Evolutionary conservation across 2,113 vertebrate genomes (phyloP), one percentile per base, ranked within the genome.

Genomic region (Plotosus lineatus): DNA sequence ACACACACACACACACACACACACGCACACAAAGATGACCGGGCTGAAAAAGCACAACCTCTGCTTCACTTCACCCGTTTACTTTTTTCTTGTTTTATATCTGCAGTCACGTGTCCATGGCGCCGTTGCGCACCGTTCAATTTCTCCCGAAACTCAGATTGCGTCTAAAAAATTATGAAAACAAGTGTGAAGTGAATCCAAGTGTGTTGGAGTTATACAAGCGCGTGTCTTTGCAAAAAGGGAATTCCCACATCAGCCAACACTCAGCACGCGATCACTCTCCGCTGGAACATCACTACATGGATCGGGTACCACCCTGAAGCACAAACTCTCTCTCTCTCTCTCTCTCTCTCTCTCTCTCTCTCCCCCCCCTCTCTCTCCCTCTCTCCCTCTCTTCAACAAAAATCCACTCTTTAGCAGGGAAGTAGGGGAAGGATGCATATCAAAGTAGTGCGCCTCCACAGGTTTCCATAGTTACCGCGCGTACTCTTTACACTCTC

Each of bases 381-480:
- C 15, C 23, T 69, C 4, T 21, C n/a, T 55, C 53, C 26, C 55
- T 46, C 12, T 17, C 38, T 40, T 73, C n/a, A 53, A n/a, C 31
- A 23, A 1, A 75, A 42, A 56, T 28, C 10, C n/a, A 76, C 23
- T 76, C 55, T 61, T 48, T 23, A 63, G 40, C 28, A 61, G 26
- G 56, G 74, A 71, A 28, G 44, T 31, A 31, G 26, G 26, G 44
- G 44, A 77, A 28, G 74, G 74, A 60, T 76, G 51, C 51, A 56
- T 23, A 33, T 63, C 75, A 77, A 46, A 77, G 28, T 46, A 77
- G 56, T 48, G 58, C 75, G 56, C 56, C 38, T 58, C 56, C 75
- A 77, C 75, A 44, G 75, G 75, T 77, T 63, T 7, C 75, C 58
- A 77, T 77, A 77, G 75, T 48, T 60, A 77, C 75, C 56, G 42